Conservation (phyloP, 2,113 vertebrate species). For the Strigops habroptila region DNA sequence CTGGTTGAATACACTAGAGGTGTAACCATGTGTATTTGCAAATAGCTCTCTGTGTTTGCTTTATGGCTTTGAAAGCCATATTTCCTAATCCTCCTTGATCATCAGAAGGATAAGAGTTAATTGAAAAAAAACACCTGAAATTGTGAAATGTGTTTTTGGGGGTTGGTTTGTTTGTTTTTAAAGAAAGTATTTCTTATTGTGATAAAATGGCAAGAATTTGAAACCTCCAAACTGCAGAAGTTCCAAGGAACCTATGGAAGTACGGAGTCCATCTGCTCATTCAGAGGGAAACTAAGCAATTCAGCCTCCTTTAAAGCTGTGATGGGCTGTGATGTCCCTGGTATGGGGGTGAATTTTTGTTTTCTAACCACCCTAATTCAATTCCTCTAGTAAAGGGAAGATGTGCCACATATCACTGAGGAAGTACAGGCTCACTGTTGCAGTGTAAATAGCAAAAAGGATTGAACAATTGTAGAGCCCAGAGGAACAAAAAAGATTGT, state of each 20-base stretch:
- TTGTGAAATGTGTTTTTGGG: not conserved
- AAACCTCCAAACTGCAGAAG: not conserved
- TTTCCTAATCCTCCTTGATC: not conserved
- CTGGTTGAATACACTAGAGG: not conserved
- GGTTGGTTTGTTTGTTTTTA: not conserved
- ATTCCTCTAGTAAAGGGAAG: not conserved
- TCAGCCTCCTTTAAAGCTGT: not conserved
- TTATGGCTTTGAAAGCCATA: not conserved
- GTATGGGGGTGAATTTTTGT: not conserved
- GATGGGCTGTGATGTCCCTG: not conserved
- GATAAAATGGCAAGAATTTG: not conserved
- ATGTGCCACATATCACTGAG: not conserved
- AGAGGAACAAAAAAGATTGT: not conserved
- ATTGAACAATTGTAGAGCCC: rapidly evolving
- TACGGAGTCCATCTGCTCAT: not conserved
- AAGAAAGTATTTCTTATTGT: not conserved
- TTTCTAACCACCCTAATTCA: not conserved
- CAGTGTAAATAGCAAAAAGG: not conserved
- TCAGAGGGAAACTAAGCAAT: not conserved
- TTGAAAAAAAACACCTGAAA: not conserved
- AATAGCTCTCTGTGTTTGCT: not conserved
- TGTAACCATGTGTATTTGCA: not conserved
- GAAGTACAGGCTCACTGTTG: not conserved
- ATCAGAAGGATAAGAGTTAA: not conserved
- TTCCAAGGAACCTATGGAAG: not conserved